Base-by-base conservation (phyloP, 2,888 invertebrate genomes). In the Xiphydria camelus region DNA sequence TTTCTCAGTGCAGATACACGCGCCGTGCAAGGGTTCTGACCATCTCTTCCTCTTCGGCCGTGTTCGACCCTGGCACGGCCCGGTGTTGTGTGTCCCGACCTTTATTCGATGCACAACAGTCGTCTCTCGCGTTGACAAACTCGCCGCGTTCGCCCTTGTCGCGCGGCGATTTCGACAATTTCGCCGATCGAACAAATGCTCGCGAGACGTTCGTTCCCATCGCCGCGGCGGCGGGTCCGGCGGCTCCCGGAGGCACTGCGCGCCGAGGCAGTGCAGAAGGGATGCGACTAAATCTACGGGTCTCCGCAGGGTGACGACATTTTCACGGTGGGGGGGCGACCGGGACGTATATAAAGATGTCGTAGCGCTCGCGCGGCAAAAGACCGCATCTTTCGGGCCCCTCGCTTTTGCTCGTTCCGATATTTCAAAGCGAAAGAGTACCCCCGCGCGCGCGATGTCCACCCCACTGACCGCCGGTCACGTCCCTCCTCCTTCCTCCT, bases 301-400 rank as follows among this genome's bases (percentile, higher is more conserved):
- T 61, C 69, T 53, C 62, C 64, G 54, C 62, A 64, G 69, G 70
- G 72, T 68, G 72, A 74, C 68, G 73, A 73, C 70, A 62, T 66
- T 68, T 62, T 62, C 70, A 45, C 70, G 53, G 55, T 63, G 59
- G 73, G 73, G 65, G 61, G 61, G 47, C 59, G 41, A 48, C 38
- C 37, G 57, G 55, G 31, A 19, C 48, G 49, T 64, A 72, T 44
- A 44, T 69, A 70, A 66, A 73, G 72, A 70, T 64, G 66, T 70
- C 67, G 61, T 62, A 52, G 53, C n/a, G n/a, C n/a, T n/a, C 56
- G 53, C 49, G 49, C 53, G 43, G 50, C 55, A 59, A 55, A 63
- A 61, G 58, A 45, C 58, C 51, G 44, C 50, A 55, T 58, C 52
- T 51, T 41, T 48, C 58, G 52, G 51, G 54, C 49, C 47, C 47